Percentiles rank a stretch among this genome's conserved stretches.
These are phyloP conservation scores for Hydra vulgaris DNA, from an alignment of 30 jellyfish, hydroid and myxozoan species.

Conservation along the genomic window DNA sequence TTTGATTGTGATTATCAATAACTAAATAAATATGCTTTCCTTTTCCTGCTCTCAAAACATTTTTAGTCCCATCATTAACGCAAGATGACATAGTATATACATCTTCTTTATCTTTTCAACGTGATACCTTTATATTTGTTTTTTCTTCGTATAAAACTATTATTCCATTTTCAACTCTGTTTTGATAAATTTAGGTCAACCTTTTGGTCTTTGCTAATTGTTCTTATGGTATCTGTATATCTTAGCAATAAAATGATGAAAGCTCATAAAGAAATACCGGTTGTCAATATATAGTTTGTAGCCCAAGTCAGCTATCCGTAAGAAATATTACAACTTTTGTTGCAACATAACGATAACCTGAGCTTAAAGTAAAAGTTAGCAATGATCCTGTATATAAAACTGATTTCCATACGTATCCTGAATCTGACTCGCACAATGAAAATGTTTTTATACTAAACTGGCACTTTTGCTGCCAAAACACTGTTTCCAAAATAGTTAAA, in stretches of 20 bases:
- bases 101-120: background rate
- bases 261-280: slow-evolving; percentile 2
- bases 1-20: background rate
- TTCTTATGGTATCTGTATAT: background rate
- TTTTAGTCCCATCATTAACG: slow-evolving; percentile 1
- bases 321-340: background rate
- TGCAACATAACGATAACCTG: slow-evolving; percentile 6
- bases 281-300: slow-evolving; percentile 8
- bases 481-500: background rate
- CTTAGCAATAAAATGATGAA: slow-evolving; percentile 4
- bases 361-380: background rate
- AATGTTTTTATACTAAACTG: slow-evolving; percentile 3
- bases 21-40: background rate
- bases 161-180: background rate
- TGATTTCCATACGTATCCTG: slow-evolving; percentile 1
- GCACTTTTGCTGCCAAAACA: background rate
- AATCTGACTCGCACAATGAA: slow-evolving; percentile 4
- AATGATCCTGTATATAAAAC: background rate
- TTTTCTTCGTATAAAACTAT: slow-evolving; percentile 4
- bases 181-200: background rate
- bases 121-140: slow-evolving; percentile 2
- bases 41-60: slow-evolving; percentile 1
- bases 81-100: slow-evolving; percentile 1
- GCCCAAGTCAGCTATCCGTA: background rate
- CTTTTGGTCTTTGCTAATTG: background rate